These are phyloP conservation scores for Urophycis tenuis DNA, from an alignment of 2,797 vertebrate species.

Conservation along the genomic window DNA sequence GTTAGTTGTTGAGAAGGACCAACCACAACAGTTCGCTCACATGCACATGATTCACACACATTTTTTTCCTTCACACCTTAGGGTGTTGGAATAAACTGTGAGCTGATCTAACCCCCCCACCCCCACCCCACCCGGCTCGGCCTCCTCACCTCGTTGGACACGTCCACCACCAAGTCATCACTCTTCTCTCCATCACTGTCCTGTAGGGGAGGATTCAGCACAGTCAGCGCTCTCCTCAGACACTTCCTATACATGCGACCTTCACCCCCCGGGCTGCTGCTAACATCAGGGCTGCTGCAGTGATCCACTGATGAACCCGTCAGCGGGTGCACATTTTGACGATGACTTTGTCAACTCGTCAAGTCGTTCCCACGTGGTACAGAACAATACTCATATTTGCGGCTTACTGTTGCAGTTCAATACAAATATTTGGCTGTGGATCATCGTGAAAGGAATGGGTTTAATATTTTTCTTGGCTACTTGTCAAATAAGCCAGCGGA, in stretches of 20 bases:
- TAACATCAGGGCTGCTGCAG: neutral
- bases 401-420: too few species aligned
- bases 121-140: too few species aligned
- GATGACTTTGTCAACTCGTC: too few species aligned
- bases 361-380: too few species aligned
- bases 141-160: constrained; percentile 87
- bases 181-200: constrained; percentile 97
- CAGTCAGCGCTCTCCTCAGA: neutral
- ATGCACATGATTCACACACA: constrained; percentile 30
- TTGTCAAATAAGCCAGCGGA: too few species aligned
- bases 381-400: too few species aligned
- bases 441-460: too few species aligned
- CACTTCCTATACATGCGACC: neutral
- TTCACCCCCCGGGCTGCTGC: too few species aligned
- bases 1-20: neutral
- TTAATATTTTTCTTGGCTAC: too few species aligned
- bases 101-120: neutral
- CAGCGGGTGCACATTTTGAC: too few species aligned
- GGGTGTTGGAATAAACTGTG: neutral
- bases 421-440: too few species aligned
- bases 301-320: too few species aligned
- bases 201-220: constrained; percentile 59
- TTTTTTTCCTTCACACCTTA: neutral
- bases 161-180: constrained; percentile 91
- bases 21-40: constrained; percentile 42